These are phyloP conservation scores for Trematomus bernacchii DNA, from an alignment of 2,797 vertebrate species.

Conservation along the genomic window DNA sequence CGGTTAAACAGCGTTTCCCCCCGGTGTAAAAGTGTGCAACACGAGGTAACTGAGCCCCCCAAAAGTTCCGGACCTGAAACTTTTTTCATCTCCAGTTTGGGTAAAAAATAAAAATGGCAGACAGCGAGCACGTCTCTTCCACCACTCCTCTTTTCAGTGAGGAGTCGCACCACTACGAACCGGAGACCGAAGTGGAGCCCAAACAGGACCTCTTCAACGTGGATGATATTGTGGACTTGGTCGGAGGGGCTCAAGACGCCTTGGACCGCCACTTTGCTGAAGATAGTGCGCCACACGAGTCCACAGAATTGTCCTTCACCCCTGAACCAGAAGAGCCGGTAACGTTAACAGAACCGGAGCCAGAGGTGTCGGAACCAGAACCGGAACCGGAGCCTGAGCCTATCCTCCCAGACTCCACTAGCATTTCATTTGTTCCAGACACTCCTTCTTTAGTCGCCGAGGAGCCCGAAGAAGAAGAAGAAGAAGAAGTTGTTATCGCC, in stretches of 20 bases:
- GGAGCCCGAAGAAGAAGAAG: conserved; percentile 5
- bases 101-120: conserved; percentile 81
- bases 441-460: not conserved
- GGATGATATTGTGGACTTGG: conserved; percentile 81
- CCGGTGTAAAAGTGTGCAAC: conserved; percentile 23
- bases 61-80: conserved; percentile 26
- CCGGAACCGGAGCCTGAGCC: conserved; percentile 24
- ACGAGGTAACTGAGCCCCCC: not conserved
- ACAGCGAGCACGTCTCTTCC: conserved; percentile 80
- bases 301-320: conserved; percentile 29
- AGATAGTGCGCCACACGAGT: conserved; percentile 52
- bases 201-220: conserved; percentile 44
- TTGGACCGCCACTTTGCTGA: conserved; percentile 76
- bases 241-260: conserved; percentile 80
- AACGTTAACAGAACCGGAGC: conserved; percentile 17
- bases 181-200: conserved; percentile 38
- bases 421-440: not conserved
- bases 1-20: not conserved
- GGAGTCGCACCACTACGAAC: conserved; percentile 62
- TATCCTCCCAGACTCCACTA: conserved; percentile 65
- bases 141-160: conserved; percentile 72
- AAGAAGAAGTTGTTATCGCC: conserved; percentile 4
- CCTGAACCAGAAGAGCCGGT: conserved; percentile 6
- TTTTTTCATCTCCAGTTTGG: conserved; percentile 43
- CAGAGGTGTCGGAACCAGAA: conserved; percentile 21